A percentile compares a stretch with the other conserved stretches of the same genome.
Evolutionary conservation across 2,113 vertebrate species (phyloP).

Genomic region (Cranoglanis bouderius): DNA sequence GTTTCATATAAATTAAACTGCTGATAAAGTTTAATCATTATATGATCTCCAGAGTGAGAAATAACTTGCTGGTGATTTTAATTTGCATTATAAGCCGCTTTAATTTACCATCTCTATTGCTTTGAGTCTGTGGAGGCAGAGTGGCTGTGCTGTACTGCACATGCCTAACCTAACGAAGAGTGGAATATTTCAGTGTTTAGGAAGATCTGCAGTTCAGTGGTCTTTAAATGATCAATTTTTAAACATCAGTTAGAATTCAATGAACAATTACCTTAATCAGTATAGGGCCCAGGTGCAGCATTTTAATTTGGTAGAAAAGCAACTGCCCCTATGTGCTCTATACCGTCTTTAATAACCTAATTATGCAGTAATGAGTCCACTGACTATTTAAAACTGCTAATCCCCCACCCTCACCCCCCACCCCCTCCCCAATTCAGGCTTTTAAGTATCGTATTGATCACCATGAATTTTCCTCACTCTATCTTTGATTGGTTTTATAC

Average conservation of each 20-base stretch:
- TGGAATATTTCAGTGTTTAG: conserved; percentile 16
- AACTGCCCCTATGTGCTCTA: conserved; percentile 13
- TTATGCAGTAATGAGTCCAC: conserved; percentile 41
- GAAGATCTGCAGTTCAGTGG: conserved; percentile 17
- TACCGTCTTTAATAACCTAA: conserved; percentile 37
- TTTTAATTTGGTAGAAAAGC: conserved; percentile 36
- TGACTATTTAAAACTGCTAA: conserved; percentile 34
- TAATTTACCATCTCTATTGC: conserved; percentile 21
- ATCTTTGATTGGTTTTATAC: conserved; percentile 33
- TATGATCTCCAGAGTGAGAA: conserved; percentile 13
- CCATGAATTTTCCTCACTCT: conserved; percentile 14
- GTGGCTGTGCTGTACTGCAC: conserved; percentile 8
- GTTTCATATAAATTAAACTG: background rate
- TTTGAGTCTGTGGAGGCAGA: background rate
- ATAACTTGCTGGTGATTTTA: conserved; percentile 16
- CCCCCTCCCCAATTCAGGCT: background rate
- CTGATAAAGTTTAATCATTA: conserved; percentile 18
- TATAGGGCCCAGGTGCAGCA: conserved; percentile 15
- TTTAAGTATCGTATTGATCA: conserved; percentile 46
- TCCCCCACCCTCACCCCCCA: background rate
- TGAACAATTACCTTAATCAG: conserved; percentile 18
- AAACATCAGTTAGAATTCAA: conserved; percentile 21
- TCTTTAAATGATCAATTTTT: conserved; percentile 24
- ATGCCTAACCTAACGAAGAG: conserved; percentile 25
- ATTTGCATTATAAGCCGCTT: conserved; percentile 18